Evolutionary conservation across 2,888 invertebrate genomes (phyloP).

Genomic region (Drosophila engyochracea): DNA sequence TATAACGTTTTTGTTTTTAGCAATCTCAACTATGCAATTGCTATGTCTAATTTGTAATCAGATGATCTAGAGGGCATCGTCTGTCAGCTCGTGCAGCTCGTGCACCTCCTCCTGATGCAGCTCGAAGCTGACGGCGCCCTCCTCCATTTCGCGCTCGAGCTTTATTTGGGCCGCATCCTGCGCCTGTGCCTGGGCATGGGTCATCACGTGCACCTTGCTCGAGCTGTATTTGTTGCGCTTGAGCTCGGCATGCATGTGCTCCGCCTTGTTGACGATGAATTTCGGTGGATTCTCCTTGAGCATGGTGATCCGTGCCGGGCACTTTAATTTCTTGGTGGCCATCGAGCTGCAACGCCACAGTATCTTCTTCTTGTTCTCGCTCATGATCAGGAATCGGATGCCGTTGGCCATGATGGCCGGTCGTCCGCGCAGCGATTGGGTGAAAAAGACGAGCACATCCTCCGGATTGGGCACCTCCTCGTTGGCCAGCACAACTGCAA

Average conservation of each 20-base stretch:
- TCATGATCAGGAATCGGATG: slow-evolving; percentile 85
- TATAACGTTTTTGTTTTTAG: slow-evolving; percentile 14
- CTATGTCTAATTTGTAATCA: slow-evolving; percentile 3
- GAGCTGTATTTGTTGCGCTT: slow-evolving; percentile 85
- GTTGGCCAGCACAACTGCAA: slow-evolving; percentile 83
- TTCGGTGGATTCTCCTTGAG: slow-evolving; percentile 85
- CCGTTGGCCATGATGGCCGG: slow-evolving; percentile 86
- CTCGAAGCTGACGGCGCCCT: slow-evolving; percentile 71
- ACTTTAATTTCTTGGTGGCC: slow-evolving; percentile 85
- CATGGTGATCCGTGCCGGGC: slow-evolving; percentile 85
- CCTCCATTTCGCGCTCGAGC: slow-evolving; percentile 70
- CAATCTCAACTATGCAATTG: slow-evolving; percentile 41
- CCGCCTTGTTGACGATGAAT: slow-evolving; percentile 84
- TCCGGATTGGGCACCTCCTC: slow-evolving; percentile 83
- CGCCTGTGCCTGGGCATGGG: slow-evolving; percentile 28
- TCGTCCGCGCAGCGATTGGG: slow-evolving; percentile 84
- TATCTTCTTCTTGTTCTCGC: slow-evolving; percentile 85
- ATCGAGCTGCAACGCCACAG: slow-evolving; percentile 85
- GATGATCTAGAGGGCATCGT: slow-evolving; percentile 47
- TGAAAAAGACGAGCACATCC: slow-evolving; percentile 84
- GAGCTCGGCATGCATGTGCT: slow-evolving; percentile 84
- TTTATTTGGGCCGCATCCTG: slow-evolving; percentile 63
- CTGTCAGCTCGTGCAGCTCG: slow-evolving; percentile 57
- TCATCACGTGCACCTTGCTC: slow-evolving; percentile 70
- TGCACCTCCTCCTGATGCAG: slow-evolving; percentile 67